Evolutionary conservation across 2,113 vertebrate genomes (phyloP), one percentile per base, ranked within the genome.

Genomic region (Camelus bactrianus): DNA sequence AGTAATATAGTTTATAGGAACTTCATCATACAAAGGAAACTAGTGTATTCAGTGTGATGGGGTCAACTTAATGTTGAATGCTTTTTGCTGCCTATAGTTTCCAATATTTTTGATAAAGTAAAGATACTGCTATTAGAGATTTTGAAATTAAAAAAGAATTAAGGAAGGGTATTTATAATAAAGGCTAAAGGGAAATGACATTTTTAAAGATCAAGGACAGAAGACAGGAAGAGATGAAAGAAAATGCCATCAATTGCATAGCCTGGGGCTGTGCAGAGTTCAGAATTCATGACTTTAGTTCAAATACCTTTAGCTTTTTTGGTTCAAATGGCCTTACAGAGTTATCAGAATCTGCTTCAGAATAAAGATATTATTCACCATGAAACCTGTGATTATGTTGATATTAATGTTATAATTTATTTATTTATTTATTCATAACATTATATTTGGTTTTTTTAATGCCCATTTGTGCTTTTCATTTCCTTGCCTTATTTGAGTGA

Each of bases 81-180:
- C 5, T 60, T 91, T 95, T 16, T n/a, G 69, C 19, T 81, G 32
- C 67, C 20, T 89, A 14, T 52, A 50, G 56, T 92, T 97, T 95
- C 58, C 52, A 87, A 13, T 75, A 86, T 90, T 81, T 64, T 50
- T 52, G 80, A 76, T 26, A 82, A 86, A 52, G 48, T 73, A 6
- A 89, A 93, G 54, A 35, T 70, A 24, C 22, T 46, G 26, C 46
- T 64, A 42, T 72, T 90, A 84, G 54, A 90, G 42, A 88, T 89
- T 69, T 76, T 60, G 38, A 72, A 90, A 65, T 76, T 30, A 42
- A 62, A 58, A 26, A 52, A n/a, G 12, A 72, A 10, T 50, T 52
- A 35, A 96, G 13, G 50, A n/a, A 42, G 20, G 60, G 17, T 79
- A 64, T 91, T 80, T 91, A 32, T 79, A n/a, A 76, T 52, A 89